Evolutionary conservation across 1,140 invertebrate species (phyloP), one percentile per base, ranked within the genome.

Genomic region (Lordiphosa mommai): DNA sequence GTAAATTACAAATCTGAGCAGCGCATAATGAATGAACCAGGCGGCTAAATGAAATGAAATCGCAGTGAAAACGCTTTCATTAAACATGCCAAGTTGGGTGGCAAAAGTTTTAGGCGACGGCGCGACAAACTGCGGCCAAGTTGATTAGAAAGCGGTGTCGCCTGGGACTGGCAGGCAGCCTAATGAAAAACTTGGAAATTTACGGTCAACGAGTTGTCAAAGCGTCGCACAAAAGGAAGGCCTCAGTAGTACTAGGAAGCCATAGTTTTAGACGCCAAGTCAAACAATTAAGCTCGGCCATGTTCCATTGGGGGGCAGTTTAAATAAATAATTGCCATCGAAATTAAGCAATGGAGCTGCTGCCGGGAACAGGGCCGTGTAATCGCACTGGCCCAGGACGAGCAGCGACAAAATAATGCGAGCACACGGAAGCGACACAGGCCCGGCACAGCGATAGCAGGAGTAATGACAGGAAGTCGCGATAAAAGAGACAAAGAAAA

Each of bases 161-260:
- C 52, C 59, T 37, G 60, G 69, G 51, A 70, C 55, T 61, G 49
- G 59, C 44, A 46, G 55, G 55, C 57, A 51, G 65, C 76, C 74
- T 82, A 82, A 82, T 82, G 76, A 82, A 74, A 82, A 82, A 82
- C 76, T 82, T 82, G 77, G 73, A 82, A 82, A 82, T 82, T 84
- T 84, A 82, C 76, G 76, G 76, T 82, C 76, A 82, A 82, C 76
- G 76, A 84, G 76, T 76, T 82, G 76, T 82, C 76, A 82, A 76
- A 82, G 77, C 69, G 72, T 50, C 76, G 46, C 64, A 48, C 17
- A 44, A 20, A 13, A 20, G 36, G 32, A 38, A 29, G 36, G 32
- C 29, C 36, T n/a, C n/a, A n/a, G n/a, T 14, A 48, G 55, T 36
- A 51, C 23, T 40, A 56, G 36, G 20, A 33, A 37, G 53, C 53